Conservation (phyloP, 2,113 vertebrate genomes). For the Martes martes region DNA sequence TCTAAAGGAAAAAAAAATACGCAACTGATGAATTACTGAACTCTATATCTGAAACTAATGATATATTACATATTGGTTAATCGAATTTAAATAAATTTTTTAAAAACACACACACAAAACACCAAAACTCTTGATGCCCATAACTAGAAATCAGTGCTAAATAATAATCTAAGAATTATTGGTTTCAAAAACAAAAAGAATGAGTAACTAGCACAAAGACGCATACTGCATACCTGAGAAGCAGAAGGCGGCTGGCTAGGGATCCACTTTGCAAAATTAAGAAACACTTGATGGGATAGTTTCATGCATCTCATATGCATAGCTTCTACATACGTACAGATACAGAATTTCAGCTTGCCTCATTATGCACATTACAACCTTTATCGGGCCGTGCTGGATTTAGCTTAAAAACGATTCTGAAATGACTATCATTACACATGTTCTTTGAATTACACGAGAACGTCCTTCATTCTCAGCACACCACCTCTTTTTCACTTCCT, state of each 20-base stretch:
- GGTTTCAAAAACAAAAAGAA: slow-evolving; percentile 3
- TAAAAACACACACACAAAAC: background rate
- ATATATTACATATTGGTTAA: background rate
- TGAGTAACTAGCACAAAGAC: background rate
- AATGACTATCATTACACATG: background rate
- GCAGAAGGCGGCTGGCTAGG: background rate
- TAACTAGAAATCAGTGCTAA: slow-evolving; percentile 35
- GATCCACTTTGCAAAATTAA: slow-evolving; percentile 11
- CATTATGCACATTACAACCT: background rate
- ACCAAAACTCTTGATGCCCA: background rate
- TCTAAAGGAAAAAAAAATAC: background rate
- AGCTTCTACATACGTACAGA: background rate
- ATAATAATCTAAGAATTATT: background rate
- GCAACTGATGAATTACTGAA: background rate
- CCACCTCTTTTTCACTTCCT: background rate
- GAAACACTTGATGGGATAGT: background rate
- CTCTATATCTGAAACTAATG: background rate
- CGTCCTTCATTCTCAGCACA: background rate
- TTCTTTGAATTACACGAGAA: background rate
- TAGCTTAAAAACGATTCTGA: background rate
- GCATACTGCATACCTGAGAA: background rate
- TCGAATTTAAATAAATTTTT: background rate
- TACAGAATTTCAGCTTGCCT: background rate
- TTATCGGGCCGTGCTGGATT: background rate
- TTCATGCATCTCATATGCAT: slow-evolving; percentile 15